Percentiles rank a stretch among this genome's conserved stretches.
These are phyloP conservation scores for Astreopora myriophthalma DNA, from an alignment of 64 coral and sea anemone species.

Conservation along the genomic window DNA sequence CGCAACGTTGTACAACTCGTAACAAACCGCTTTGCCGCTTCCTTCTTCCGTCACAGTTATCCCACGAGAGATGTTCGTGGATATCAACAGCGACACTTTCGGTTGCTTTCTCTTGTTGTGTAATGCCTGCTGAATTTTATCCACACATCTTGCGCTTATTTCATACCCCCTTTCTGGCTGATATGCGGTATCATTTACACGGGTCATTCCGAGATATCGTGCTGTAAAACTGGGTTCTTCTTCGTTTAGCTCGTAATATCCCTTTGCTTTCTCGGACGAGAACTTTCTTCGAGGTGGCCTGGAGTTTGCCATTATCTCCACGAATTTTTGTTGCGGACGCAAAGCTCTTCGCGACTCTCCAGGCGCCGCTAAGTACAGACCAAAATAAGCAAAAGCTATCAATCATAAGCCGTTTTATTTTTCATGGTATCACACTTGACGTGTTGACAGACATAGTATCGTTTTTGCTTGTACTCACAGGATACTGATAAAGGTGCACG, in stretches of 20 bases:
- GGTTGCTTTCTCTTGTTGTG: conserved; percentile 9
- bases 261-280: conserved; percentile 66
- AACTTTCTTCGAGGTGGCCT: conserved; percentile 34
- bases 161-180: conserved; percentile 38
- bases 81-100: conserved; percentile 78
- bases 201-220: conserved; percentile 66
- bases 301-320: neutral
- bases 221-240: conserved; percentile 66
- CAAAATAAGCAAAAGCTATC: neutral
- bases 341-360: neutral
- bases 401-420: too few relatives aligned
- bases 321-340: neutral
- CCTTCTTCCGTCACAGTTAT: conserved; percentile 60
- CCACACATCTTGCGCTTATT: conserved; percentile 29
- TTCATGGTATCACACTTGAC: too few relatives aligned
- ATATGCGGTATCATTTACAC: conserved; percentile 34
- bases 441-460: too few relatives aligned
- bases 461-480: neutral
- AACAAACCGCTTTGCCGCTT: conserved; percentile 40
- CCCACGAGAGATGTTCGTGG: conserved; percentile 77
- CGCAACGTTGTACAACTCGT: conserved; percentile 77
- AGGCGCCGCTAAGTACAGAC: neutral
- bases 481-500: too few relatives aligned
- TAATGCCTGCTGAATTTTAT: conserved; percentile 37
- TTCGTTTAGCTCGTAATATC: conserved; percentile 73